Evolutionary conservation across 2,797 vertebrate species (phyloP).

Genomic region (Potorous gilbertii): DNA sequence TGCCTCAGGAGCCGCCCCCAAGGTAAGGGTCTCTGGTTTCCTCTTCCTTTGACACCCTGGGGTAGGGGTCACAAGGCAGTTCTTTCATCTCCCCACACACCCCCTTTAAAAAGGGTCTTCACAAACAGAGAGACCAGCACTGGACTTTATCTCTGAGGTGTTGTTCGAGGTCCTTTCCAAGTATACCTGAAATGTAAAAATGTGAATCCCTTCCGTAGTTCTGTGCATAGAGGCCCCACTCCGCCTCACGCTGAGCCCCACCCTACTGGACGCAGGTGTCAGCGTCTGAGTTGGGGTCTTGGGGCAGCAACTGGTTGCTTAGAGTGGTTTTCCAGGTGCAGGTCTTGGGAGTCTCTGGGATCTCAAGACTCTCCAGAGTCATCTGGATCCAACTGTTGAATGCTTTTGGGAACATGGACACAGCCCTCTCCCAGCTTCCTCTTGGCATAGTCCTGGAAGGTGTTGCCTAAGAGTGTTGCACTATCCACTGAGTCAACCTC

Average conservation of each 20-base stretch:
- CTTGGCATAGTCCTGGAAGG: conserved; percentile 82
- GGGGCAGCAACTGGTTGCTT: not conserved
- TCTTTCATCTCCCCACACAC: conserved; percentile 8
- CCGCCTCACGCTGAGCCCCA: not conserved
- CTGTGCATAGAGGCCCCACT: not conserved
- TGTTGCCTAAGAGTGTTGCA: conserved; percentile 75
- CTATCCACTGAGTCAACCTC: conserved; percentile 83
- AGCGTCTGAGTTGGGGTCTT: not conserved
- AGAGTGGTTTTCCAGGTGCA: conserved; percentile 50
- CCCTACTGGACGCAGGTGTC: not conserved
- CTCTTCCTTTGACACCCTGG: conserved; percentile 52
- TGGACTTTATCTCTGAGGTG: conserved; percentile 58
- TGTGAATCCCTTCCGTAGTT: not conserved
- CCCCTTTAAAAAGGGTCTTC: not conserved
- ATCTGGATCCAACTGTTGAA: conserved; percentile 53
- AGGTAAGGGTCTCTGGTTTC: not conserved
- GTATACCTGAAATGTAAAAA: not conserved
- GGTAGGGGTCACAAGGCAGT: conserved; percentile 46
- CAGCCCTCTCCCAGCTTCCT: conserved; percentile 77
- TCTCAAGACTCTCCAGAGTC: conserved; percentile 54
- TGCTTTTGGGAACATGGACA: conserved; percentile 66
- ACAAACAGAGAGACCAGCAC: not conserved
- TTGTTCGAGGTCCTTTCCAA: not conserved
- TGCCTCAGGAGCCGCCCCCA: not conserved
- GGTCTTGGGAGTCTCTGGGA: conserved; percentile 20